Conservation (phyloP, 2,797 vertebrate species). For the Petrocephalus sullivani region DNA sequence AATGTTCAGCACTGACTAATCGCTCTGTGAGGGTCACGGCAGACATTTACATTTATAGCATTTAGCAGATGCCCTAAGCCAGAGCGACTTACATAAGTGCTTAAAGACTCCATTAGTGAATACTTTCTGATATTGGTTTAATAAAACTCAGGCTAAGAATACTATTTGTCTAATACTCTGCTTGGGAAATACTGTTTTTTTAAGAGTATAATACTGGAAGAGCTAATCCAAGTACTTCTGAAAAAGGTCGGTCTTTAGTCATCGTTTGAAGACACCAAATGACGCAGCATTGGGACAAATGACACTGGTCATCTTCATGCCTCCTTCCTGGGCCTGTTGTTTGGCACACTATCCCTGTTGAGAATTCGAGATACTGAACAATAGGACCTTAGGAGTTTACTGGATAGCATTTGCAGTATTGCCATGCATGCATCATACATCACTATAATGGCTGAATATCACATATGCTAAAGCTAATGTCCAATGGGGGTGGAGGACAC, state of each 20-base stretch:
- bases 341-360: conserved; percentile 20
- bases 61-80: too few relatives aligned
- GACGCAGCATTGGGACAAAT: not conserved
- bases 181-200: too few relatives aligned
- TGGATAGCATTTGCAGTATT: not conserved
- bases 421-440: not conserved
- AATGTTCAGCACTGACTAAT: not conserved
- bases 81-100: too few relatives aligned
- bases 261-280: too few relatives aligned
- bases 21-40: not conserved
- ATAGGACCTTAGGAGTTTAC: conserved; percentile 1
- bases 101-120: too few relatives aligned
- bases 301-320: conserved; percentile 24
- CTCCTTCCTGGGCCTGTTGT: conserved; percentile 28
- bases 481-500: not conserved
- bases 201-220: too few relatives aligned
- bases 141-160: too few relatives aligned
- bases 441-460: not conserved
- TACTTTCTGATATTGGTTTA: too few relatives aligned
- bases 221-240: too few relatives aligned
- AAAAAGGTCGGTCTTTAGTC: too few relatives aligned
- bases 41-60: not conserved
- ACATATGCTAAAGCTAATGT: not conserved
- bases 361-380: conserved; percentile 33
- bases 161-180: too few relatives aligned